Conservation (phyloP, 1,140 invertebrate species). For the Aphis craccivora region DNA sequence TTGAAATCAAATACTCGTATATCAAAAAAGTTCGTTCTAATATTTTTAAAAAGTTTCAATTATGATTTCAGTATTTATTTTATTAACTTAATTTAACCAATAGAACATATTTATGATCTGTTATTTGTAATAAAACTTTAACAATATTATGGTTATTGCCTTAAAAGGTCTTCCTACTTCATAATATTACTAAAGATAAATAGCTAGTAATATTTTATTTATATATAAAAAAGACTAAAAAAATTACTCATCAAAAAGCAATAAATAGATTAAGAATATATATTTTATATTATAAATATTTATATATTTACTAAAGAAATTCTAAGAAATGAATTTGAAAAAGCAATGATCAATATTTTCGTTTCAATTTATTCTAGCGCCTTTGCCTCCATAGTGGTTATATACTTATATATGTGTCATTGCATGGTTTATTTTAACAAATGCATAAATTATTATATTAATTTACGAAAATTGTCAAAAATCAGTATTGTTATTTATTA, state of each 20-base stretch:
- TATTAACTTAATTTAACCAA: neutral
- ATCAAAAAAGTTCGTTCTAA: neutral
- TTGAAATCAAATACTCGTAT: too few relatives aligned
- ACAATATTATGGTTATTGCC: neutral
- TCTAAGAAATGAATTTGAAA: too few relatives aligned
- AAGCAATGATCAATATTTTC: too few relatives aligned
- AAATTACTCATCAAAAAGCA: too few relatives aligned
- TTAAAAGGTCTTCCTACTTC: neutral
- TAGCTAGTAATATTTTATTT: neutral
- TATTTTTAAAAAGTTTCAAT: neutral
- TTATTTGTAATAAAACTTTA: neutral
- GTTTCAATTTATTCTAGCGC: too few relatives aligned
- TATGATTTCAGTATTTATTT: neutral
- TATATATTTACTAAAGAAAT: too few relatives aligned
- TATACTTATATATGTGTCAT: too few relatives aligned
- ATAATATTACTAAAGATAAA: neutral
- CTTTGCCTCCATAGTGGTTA: too few relatives aligned
- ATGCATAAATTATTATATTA: neutral
- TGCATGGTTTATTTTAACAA: too few relatives aligned
- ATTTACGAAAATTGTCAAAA: neutral
- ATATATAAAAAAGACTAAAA: too few relatives aligned
- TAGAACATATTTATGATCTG: neutral
- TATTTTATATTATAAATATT: too few relatives aligned
- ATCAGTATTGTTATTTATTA: neutral
- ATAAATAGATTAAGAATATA: too few relatives aligned